Evolutionary conservation across 2,888 invertebrate species (phyloP).

Genomic region (Caenorhabditis sinica): DNA sequence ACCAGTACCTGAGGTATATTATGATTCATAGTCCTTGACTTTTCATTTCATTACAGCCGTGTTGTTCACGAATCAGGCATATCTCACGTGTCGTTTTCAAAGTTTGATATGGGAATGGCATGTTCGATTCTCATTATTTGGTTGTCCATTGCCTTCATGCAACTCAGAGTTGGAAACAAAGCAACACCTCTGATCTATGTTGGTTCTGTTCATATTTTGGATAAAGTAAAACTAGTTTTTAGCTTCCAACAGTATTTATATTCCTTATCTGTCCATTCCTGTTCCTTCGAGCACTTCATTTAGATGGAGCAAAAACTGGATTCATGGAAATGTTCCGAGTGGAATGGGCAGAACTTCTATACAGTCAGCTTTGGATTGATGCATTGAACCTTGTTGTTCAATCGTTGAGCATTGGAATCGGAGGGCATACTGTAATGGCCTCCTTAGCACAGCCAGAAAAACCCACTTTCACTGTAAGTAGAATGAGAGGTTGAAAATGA

Average conservation of each 20-base stretch:
- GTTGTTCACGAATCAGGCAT: neutral
- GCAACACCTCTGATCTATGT: slow-evolving; percentile 28
- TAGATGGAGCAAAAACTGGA: slow-evolving; percentile 23
- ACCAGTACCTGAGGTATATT: slow-evolving; percentile 19
- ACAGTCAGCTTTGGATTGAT: slow-evolving; percentile 32
- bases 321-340: slow-evolving; percentile 21
- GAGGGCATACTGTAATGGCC: slow-evolving; percentile 26
- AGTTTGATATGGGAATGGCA: slow-evolving; percentile 20
- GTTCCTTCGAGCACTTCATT: slow-evolving; percentile 18
- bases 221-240: neutral
- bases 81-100: slow-evolving; percentile 8
- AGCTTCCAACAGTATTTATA: slow-evolving; percentile 15
- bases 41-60: neutral
- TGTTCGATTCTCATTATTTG: slow-evolving; percentile 15
- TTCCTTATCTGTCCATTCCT: slow-evolving; percentile 27
- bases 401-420: slow-evolving; percentile 33
- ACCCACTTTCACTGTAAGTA: slow-evolving; percentile 12
- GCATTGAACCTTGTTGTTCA: slow-evolving; percentile 12
- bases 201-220: no score
- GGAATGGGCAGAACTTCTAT: slow-evolving; percentile 29
- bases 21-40: neutral
- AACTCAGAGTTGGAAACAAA: neutral
- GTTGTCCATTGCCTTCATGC: slow-evolving; percentile 16
- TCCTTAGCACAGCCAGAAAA: slow-evolving; percentile 1
- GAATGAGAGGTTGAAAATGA: no score